phyloP scores from a whole-genome alignment of 1,140 invertebrate species.

The Notospermus geniculatus region DNA sequence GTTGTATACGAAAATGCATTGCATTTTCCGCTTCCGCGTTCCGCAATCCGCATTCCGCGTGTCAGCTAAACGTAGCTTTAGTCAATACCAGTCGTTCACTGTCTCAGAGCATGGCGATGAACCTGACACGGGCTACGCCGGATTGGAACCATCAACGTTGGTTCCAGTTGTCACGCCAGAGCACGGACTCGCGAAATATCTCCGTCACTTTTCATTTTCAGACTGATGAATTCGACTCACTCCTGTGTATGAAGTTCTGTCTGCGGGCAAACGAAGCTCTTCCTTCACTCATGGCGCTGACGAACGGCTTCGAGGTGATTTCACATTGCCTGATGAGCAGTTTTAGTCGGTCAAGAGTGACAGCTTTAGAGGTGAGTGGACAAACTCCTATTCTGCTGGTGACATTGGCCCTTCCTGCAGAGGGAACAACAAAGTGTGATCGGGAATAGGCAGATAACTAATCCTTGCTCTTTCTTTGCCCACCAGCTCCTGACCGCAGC shows the following conservation, averaged over 20 bases:
- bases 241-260: constrained; percentile 75
- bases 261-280: constrained; percentile 32
- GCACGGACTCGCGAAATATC: too few species aligned
- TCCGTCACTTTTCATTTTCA: constrained; percentile 60
- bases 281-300: constrained; percentile 61
- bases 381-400: constrained; percentile 61
- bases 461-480: constrained; percentile 14
- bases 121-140: too few species aligned
- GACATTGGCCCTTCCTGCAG: too few species aligned
- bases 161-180: too few species aligned
- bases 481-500: constrained; percentile 54
- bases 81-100: too few species aligned
- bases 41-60: too few species aligned
- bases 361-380: constrained; percentile 76
- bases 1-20: too few species aligned
- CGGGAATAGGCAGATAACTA: background rate
- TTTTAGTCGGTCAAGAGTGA: constrained; percentile 74
- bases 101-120: too few species aligned
- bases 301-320: constrained; percentile 80
- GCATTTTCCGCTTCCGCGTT: too few species aligned
- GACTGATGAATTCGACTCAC: constrained; percentile 82
- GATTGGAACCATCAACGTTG: too few species aligned
- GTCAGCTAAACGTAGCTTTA: too few species aligned
- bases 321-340: constrained; percentile 85
- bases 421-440: background rate